Evolutionary conservation across 2,797 vertebrate species (phyloP), one percentile per base, ranked within the genome.

Genomic region (Chrysolophus pictus): DNA sequence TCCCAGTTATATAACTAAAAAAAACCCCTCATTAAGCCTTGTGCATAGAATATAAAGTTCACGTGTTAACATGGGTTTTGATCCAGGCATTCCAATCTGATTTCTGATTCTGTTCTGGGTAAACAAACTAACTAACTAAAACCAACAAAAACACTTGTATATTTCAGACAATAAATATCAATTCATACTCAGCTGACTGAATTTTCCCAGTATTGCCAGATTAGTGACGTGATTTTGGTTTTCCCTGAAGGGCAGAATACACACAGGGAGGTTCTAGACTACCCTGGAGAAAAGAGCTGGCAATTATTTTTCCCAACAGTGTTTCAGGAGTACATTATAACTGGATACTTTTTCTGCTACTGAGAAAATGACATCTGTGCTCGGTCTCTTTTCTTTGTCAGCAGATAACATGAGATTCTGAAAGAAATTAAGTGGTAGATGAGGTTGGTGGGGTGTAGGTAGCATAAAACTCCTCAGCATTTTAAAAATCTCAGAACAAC

Each of bases 251-350:
- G 35, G 15, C 18, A 80, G 47, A 80, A 74, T 76, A 58, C 15
- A 49, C 28, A 3, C 10, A 29, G 11, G 62, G 41, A 84, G n/a
- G 69, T 94, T 92, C 82, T 92, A 89, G 91, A 89, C 18, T 62
- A 21, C 31, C 11, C 14, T 81, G 41, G 35, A 71, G 47, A 92
- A 85, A 53, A 19, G 3, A 4, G 3, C 1, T 9, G 60, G 22
- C 19, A 62, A 73, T 82, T 84, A 26, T 74, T 65, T 81, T 89
- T 74, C 12, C 44, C 6, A 84, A 4, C 1, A 51, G 9, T 69
- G 31, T 3, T 87, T 53, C n/a, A 47, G 39, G 12, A 85, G 22
- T 39, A 72, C 11, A 18, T 78, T 68, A 65, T 9, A 83, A 39
- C 21, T 73, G 21, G 6, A 39, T 33, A 35, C 49, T 33, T 81